These are phyloP conservation scores for Epirrhoe alternata DNA, from an alignment of 2,888 invertebrate genomes.

Conservation along the genomic window DNA sequence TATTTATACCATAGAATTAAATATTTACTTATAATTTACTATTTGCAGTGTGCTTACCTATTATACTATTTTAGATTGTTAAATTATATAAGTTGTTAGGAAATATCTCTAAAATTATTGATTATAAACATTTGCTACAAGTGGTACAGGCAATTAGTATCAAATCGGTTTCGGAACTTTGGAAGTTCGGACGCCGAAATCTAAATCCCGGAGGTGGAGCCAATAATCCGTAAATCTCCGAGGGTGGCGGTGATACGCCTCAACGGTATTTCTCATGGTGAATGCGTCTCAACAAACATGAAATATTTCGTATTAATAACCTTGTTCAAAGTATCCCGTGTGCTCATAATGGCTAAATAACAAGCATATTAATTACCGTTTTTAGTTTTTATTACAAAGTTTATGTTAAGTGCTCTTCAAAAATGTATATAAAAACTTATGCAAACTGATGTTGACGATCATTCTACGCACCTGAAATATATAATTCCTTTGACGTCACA, in stretches of 20 bases:
- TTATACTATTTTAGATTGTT: neutral
- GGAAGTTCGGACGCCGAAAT: slow-evolving; percentile 65
- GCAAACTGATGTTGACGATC: neutral
- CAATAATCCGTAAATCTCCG: slow-evolving; percentile 73
- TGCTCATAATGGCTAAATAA: slow-evolving; percentile 13
- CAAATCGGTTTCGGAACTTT: slow-evolving; percentile 52
- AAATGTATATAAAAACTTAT: neutral
- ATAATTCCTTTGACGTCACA: slow-evolving; percentile 44
- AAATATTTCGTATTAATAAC: slow-evolving; percentile 15
- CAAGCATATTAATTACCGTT: slow-evolving; percentile 16
- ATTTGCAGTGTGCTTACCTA: neutral
- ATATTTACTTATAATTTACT: no score
- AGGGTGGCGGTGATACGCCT: slow-evolving; percentile 52
- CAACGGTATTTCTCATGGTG: slow-evolving; percentile 33
- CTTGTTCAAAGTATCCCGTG: slow-evolving; percentile 2
- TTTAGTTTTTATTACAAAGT: slow-evolving; percentile 14
- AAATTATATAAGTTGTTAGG: neutral
- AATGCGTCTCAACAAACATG: slow-evolving; percentile 10
- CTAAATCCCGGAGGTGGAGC: slow-evolving; percentile 66
- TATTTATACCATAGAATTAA: no score
- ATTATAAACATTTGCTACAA: slow-evolving; percentile 18
- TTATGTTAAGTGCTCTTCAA: neutral
- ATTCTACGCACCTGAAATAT: slow-evolving; percentile 41
- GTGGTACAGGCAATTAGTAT: slow-evolving; percentile 32
- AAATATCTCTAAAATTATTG: neutral